phyloP scores from a whole-genome alignment of 2,797 vertebrate genomes.

The Pipistrellus pygmaeus region DNA sequence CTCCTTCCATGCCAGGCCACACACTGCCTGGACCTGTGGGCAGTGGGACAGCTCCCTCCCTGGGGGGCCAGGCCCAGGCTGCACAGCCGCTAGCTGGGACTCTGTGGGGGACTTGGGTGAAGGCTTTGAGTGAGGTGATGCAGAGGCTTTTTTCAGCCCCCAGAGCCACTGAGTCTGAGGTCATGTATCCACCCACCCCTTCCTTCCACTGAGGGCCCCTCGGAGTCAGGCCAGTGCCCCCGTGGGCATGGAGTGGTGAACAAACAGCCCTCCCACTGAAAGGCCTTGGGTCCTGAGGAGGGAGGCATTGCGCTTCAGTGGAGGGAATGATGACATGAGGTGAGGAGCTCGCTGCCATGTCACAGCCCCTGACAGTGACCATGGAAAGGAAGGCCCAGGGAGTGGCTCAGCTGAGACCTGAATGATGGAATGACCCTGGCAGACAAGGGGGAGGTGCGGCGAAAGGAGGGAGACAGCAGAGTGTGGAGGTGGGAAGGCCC shows the following conservation, averaged over 20 bases:
- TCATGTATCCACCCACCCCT: no score
- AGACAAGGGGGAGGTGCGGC: rapidly evolving
- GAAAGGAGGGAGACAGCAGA: neutral
- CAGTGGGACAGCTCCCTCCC: rapidly evolving
- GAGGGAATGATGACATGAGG: neutral
- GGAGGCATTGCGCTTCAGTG: neutral
- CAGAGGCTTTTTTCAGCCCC: neutral
- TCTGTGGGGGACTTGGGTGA: no score
- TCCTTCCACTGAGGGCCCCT: neutral
- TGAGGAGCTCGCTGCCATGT: neutral
- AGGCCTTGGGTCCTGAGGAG: neutral
- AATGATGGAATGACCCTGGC: neutral
- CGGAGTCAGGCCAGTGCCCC: no score
- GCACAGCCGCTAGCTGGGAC: neutral
- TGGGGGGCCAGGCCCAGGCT: neutral
- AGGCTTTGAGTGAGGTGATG: neutral
- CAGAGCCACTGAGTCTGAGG: neutral
- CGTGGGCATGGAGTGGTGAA: neutral
- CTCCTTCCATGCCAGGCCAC: neutral
- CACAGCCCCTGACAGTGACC: no score
- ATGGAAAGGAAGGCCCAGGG: neutral
- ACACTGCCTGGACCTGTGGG: neutral
- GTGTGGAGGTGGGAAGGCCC: neutral
- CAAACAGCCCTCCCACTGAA: neutral
- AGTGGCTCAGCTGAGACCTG: neutral